A percentile compares a stretch with the other conserved stretches of the same genome.
Evolutionary conservation across 2,113 vertebrate species (phyloP).

Genomic region (Octodon degus): DNA sequence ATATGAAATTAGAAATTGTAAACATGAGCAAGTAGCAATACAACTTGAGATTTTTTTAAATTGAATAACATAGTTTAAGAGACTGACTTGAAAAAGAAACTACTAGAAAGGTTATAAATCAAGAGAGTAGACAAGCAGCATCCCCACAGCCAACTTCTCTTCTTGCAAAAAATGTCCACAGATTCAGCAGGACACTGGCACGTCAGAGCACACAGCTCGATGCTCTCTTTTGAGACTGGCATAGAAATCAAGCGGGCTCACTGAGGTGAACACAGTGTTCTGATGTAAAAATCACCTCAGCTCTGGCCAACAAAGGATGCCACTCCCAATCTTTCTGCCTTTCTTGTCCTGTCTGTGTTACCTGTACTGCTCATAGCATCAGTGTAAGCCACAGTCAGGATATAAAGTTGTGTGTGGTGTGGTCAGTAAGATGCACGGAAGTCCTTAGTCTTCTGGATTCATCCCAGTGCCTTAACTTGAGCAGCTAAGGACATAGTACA

Average conservation of each 20-base stretch:
- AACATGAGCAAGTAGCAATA: background rate
- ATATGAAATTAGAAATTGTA: background rate
- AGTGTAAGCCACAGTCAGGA: background rate
- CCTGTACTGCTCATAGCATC: background rate
- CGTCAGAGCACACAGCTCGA: background rate
- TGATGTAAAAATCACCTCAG: background rate
- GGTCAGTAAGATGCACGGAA: no score
- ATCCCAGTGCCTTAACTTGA: no score
- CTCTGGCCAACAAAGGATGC: no score
- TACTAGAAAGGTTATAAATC: background rate
- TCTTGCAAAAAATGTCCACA: background rate
- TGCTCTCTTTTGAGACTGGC: background rate
- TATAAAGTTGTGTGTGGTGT: background rate
- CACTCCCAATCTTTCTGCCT: background rate
- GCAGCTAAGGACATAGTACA: no score
- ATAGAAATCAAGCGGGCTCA: background rate
- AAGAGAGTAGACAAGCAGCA: background rate
- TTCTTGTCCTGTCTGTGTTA: background rate
- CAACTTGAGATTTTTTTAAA: background rate
- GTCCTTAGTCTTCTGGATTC: background rate
- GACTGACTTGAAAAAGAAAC: background rate
- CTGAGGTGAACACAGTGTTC: background rate
- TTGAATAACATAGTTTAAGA: background rate
- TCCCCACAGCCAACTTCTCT: background rate
- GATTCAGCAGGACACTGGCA: background rate